Evolutionary conservation across 2,888 invertebrate species (phyloP).

Genomic region (Ochropleura leucogaster): DNA sequence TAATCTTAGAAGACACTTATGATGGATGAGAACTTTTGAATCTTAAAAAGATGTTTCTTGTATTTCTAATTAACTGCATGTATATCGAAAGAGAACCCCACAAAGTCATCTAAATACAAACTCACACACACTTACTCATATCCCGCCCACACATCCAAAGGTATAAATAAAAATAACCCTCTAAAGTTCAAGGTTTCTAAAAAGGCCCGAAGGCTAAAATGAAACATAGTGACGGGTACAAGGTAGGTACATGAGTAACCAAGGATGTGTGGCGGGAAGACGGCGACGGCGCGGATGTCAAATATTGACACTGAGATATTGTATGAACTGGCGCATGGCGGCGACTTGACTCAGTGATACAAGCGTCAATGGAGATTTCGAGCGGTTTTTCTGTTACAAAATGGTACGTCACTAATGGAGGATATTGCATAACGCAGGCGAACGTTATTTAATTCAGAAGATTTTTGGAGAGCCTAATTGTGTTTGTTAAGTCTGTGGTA

Average conservation of each 20-base stretch:
- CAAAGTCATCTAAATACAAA: not conserved
- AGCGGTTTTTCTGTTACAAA: conserved; percentile 39
- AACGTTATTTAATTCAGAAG: not conserved
- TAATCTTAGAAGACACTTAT: too few species aligned
- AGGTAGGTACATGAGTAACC: conserved; percentile 69
- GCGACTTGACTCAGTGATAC: conserved; percentile 57
- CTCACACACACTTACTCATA: not conserved
- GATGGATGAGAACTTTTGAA: too few species aligned
- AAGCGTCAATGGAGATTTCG: conserved; percentile 12
- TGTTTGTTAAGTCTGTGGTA: not conserved
- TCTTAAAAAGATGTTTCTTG: too few species aligned
- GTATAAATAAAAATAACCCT: conserved; percentile 19
- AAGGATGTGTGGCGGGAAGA: conserved; percentile 83
- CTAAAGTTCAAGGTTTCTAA: conserved; percentile 55
- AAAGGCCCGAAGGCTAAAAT: conserved; percentile 37
- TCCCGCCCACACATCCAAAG: not conserved
- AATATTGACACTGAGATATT: conserved; percentile 77
- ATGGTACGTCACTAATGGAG: not conserved
- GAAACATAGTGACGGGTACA: conserved; percentile 53
- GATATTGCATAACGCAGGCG: not conserved
- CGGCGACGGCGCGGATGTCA: conserved; percentile 75
- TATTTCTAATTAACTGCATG: too few species aligned
- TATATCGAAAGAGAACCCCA: not conserved
- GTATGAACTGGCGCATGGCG: conserved; percentile 56
- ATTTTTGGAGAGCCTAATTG: not conserved